Conservation (phyloP, 37 sponge, comb jelly and placozoan genomes). For the Mnemiopsis leidyi region DNA sequence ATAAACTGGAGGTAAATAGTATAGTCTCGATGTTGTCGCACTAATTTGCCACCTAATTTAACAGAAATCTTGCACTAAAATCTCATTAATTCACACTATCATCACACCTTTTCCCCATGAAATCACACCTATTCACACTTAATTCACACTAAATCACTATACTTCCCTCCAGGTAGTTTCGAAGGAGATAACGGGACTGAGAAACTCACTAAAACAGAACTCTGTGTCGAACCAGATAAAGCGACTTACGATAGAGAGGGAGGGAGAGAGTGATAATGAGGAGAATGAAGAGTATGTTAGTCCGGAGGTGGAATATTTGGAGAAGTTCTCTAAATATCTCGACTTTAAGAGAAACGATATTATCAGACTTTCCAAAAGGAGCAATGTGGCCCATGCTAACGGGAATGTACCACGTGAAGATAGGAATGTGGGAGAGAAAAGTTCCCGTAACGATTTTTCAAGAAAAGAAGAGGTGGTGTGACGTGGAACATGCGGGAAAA, state of each 20-base stretch:
- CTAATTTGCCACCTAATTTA: not conserved
- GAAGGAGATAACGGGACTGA: not conserved
- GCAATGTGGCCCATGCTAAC: no score
- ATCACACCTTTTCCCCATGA: no score
- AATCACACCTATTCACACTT: no score
- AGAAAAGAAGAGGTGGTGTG: not conserved
- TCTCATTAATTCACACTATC: no score
- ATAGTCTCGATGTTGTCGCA: not conserved
- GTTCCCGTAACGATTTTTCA: not conserved
- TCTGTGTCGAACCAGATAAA: not conserved
- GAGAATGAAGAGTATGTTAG: not conserved
- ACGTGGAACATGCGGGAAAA: no score
- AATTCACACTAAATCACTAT: not conserved
- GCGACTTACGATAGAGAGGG: not conserved
- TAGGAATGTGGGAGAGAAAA: not conserved
- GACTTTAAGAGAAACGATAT: slow-evolving; percentile 63
- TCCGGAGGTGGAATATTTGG: slow-evolving; percentile 49
- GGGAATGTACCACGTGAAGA: not conserved
- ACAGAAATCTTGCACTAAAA: not conserved
- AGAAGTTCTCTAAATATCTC: slow-evolving; percentile 31
- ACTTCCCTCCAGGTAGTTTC: slow-evolving; percentile 13
- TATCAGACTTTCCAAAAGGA: not conserved
- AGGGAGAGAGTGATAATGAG: not conserved
- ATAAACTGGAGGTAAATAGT: slow-evolving; percentile 20
- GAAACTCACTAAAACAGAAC: slow-evolving; percentile 23